A percentile compares a stretch with the other conserved stretches of the same genome.
Conservation (phyloP, 2,797 vertebrate species). For the Crenuchus spilurus region DNA sequence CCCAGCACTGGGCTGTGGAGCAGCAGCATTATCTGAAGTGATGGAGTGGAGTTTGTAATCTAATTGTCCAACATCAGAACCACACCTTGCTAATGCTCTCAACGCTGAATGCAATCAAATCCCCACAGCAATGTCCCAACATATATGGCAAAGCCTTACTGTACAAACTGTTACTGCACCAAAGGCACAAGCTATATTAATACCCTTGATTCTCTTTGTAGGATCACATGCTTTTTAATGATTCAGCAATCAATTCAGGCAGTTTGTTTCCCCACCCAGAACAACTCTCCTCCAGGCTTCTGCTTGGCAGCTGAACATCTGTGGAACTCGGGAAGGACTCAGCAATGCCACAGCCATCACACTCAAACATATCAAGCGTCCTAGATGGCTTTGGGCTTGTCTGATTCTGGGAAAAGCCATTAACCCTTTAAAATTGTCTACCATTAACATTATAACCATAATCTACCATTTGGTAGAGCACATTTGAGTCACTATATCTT, state of each 20-base stretch:
- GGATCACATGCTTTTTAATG: not conserved
- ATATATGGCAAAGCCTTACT: not conserved
- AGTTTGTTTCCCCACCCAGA: not conserved
- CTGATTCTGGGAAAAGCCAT: too few species aligned
- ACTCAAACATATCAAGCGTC: too few species aligned
- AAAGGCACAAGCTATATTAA: not conserved
- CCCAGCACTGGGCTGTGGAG: not conserved
- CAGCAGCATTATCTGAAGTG: not conserved
- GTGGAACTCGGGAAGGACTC: constrained; percentile 10
- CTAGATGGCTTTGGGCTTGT: too few species aligned
- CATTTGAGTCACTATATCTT: too few species aligned
- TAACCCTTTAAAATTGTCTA: too few species aligned
- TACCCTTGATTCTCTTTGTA: not conserved
- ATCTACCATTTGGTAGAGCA: too few species aligned
- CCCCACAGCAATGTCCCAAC: not conserved
- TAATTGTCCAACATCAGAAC: not conserved
- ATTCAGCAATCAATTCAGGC: constrained; percentile 8
- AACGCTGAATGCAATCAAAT: too few species aligned
- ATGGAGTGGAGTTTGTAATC: not conserved
- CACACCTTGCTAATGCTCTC: too few species aligned
- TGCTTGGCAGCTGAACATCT: not conserved
- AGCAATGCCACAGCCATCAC: constrained; percentile 6
- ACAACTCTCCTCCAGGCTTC: not conserved
- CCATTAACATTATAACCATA: too few species aligned
- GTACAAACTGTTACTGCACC: not conserved